These are phyloP conservation scores for Spicauda simplicius DNA, from an alignment of 2,888 invertebrate species.

Conservation along the genomic window DNA sequence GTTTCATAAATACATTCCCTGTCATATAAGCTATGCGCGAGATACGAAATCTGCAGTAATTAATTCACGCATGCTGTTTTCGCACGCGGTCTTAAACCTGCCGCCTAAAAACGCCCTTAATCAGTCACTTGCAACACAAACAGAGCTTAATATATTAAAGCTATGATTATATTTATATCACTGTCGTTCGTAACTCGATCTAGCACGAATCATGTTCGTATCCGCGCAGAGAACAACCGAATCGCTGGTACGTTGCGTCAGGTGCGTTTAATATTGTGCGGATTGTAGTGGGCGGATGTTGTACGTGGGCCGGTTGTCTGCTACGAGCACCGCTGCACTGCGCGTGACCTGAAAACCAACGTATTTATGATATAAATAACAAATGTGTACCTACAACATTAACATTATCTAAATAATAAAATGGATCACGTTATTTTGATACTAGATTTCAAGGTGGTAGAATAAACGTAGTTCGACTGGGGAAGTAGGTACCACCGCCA, in stretches of 20 bases:
- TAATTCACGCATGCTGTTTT: neutral
- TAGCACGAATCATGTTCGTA: conserved; percentile 25
- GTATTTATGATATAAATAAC: too few relatives aligned
- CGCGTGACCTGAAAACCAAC: conserved; percentile 65
- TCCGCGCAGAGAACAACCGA: conserved; percentile 3
- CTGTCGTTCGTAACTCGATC: neutral
- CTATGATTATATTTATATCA: neutral
- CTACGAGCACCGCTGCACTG: conserved; percentile 77
- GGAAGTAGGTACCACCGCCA: too few relatives aligned
- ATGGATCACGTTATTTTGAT: too few relatives aligned
- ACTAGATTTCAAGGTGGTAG: too few relatives aligned
- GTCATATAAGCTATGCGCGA: too few relatives aligned
- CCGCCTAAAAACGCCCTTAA: neutral
- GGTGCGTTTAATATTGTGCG: conserved; percentile 45
- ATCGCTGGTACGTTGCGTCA: conserved; percentile 8
- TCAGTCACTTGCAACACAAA: neutral
- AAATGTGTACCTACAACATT: too few relatives aligned
- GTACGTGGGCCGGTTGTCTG: conserved; percentile 56
- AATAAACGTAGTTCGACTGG: too few relatives aligned
- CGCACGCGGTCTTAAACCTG: too few relatives aligned
- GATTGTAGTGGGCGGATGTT: conserved; percentile 60
- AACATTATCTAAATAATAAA: too few relatives aligned
- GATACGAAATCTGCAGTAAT: too few relatives aligned
- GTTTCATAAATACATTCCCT: too few relatives aligned
- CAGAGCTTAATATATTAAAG: neutral